Base-by-base conservation (phyloP, 2,113 vertebrate species). In the Heterotis niloticus region DNA sequence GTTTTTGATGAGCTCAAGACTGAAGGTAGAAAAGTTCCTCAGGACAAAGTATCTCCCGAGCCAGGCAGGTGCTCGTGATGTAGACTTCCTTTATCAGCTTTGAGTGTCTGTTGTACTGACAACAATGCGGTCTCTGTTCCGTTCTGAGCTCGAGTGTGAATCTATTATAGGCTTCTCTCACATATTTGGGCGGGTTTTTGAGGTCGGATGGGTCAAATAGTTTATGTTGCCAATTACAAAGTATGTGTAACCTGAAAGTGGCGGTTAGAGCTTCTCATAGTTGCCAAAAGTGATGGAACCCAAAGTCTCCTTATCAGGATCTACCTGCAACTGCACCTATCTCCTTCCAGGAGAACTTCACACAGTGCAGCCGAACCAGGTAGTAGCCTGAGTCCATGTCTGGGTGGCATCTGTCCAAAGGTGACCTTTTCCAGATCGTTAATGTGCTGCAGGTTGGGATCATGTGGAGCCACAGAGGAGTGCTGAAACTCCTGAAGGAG, bases 281-380 rank as follows among this genome's bases (percentile, higher is more conserved):
- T 73, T 73, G 20, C 52, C 44, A n/a, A 29, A n/a, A 73, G 52
- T 73, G 70, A 73, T 73, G 70, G 52, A 73, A 73, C 4, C 70
- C 70, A n/a, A 54, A 73, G 12, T 73, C 70, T 52, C 70, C 4
- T 56, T 16, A 28, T 56, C 44, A 16, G 70, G 70, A 14, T 73
- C 70, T 9, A 34, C 52, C 70, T 54, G 70, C 13, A 56, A 54
- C 51, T 54, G 18, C 70, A 73, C 54, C 0, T 73, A 2, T 52
- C 70, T n/a, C 20, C 5, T 73, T n/a, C 4, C 23, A 12, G 23
- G 23, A 1, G 23, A 73, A 73, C n/a, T 9, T 20, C 5, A 73
- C 52, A n/a, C 44, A 54, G 11, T 56, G 17, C 4, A n/a, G 9
- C 34, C 26, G 44, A 73, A 73, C 70, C 70, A 73, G 70, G 52